A percentile compares a stretch with the other conserved stretches of the same genome.
These are phyloP conservation scores for Sylvicola fuscatus DNA, from an alignment of 2,888 invertebrate species.

Conservation along the genomic window DNA sequence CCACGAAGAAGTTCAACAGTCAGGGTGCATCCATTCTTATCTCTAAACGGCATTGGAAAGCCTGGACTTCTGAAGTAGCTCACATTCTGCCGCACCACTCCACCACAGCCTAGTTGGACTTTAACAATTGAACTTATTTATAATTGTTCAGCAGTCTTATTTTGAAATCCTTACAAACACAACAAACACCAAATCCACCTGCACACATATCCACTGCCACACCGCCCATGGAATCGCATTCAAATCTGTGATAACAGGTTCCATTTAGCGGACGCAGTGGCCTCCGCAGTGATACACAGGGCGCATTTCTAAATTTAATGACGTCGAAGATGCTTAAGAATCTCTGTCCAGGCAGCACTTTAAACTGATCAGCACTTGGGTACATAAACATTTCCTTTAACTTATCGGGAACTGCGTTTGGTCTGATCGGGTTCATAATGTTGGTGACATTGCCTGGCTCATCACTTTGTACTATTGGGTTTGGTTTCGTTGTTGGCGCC, in stretches of 20 bases:
- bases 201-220: slow-evolving; percentile 45
- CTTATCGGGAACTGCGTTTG: slow-evolving; percentile 9
- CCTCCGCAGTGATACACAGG: slow-evolving; percentile 27
- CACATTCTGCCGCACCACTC: slow-evolving; percentile 33
- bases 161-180: slow-evolving; percentile 40
- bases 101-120: slow-evolving; percentile 50
- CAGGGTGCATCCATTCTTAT: slow-evolving; percentile 40
- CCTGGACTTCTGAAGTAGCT: slow-evolving; percentile 55
- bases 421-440: slow-evolving; percentile 10
- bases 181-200: slow-evolving; percentile 51
- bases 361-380: no score
- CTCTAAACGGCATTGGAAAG: slow-evolving; percentile 36
- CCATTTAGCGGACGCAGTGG: slow-evolving; percentile 40
- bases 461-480: background rate
- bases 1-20: slow-evolving; percentile 34
- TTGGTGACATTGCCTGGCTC: slow-evolving; percentile 1
- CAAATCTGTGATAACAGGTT: slow-evolving; percentile 42
- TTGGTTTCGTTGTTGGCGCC: no score
- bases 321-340: slow-evolving; percentile 51
- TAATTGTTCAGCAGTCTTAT: no score
- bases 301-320: slow-evolving; percentile 43
- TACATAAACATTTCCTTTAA: no score
- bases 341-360: slow-evolving; percentile 13
- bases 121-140: background rate
- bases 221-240: slow-evolving; percentile 42